A percentile compares a stretch with the other conserved stretches of the same genome.
These are phyloP conservation scores for Drosophila siamana DNA, from an alignment of 2,888 invertebrate genomes.

Conservation along the genomic window DNA sequence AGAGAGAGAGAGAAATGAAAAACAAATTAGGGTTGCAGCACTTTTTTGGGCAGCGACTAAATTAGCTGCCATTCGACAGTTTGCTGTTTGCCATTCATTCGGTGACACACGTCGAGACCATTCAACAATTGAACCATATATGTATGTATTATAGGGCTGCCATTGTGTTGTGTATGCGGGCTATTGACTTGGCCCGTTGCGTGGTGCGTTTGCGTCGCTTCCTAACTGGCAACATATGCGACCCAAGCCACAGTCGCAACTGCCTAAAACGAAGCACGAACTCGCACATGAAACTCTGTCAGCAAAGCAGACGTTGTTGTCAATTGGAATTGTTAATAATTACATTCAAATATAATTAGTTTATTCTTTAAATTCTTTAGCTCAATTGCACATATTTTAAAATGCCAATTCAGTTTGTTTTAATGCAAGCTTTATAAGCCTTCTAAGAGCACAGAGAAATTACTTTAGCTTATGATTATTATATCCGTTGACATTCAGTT, in stretches of 20 bases:
- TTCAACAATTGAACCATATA: constrained; percentile 43
- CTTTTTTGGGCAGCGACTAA: constrained; percentile 30
- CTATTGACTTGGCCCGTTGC: constrained; percentile 36
- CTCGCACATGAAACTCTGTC: too few relatives aligned
- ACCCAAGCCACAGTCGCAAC: constrained; percentile 10
- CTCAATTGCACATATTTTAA: too few relatives aligned
- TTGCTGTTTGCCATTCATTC: constrained; percentile 13
- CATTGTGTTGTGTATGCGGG: constrained; percentile 5
- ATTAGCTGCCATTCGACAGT: constrained; percentile 30
- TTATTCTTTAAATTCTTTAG: too few relatives aligned
- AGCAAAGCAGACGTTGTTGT: too few relatives aligned
- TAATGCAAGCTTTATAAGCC: too few relatives aligned
- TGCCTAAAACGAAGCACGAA: constrained; percentile 21
- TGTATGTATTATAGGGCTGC: too few relatives aligned
- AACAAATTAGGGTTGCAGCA: constrained; percentile 28
- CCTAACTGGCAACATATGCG: constrained; percentile 27
- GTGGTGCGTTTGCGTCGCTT: constrained; percentile 11
- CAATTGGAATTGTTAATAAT: too few relatives aligned
- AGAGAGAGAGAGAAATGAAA: background rate
- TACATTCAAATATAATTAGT: too few relatives aligned
- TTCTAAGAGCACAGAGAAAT: too few relatives aligned
- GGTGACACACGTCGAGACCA: constrained; percentile 24
- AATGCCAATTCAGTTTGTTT: too few relatives aligned
- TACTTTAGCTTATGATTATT: too few relatives aligned
- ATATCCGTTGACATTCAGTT: too few relatives aligned